Conservation (phyloP, 23 tunicate genomes). For the Styela plicata region DNA sequence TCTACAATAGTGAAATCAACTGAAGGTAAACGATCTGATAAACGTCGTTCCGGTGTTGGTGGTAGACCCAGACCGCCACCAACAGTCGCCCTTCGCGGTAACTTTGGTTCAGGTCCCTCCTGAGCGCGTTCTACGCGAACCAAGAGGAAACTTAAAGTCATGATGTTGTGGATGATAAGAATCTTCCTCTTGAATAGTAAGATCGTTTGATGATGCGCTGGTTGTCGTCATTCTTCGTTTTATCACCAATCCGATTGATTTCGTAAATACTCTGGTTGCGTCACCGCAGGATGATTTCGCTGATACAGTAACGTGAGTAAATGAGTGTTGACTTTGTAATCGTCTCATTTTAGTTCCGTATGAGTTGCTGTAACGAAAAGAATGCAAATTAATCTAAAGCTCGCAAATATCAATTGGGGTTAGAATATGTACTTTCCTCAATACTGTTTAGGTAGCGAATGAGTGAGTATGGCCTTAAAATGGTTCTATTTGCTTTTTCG, state of each 20-base stretch:
- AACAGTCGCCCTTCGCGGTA: slow-evolving; percentile 17
- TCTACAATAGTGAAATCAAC: slow-evolving; percentile 16
- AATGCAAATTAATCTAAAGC: neutral
- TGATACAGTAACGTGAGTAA: slow-evolving; percentile 25
- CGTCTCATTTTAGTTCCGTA: neutral
- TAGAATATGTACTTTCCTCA: too few species aligned
- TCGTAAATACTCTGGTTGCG: slow-evolving; percentile 14
- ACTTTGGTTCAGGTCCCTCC: neutral
- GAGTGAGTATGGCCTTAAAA: too few species aligned
- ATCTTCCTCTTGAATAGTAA: neutral
- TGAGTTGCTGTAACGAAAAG: neutral
- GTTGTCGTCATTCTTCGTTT: neutral
- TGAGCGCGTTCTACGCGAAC: neutral
- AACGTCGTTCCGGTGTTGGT: neutral
- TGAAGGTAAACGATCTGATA: slow-evolving; percentile 5
- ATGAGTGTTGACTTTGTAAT: neutral
- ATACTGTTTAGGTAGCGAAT: too few species aligned
- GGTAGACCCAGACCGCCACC: slow-evolving; percentile 2
- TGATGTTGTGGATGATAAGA: neutral
- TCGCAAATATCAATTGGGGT: too few species aligned
- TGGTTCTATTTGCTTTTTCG: too few species aligned
- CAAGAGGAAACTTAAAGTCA: slow-evolving; percentile 1
- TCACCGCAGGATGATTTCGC: slow-evolving; percentile 26
- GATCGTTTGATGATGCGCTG: slow-evolving; percentile 14
- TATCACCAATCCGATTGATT: slow-evolving; percentile 18